Percentiles rank a stretch among this genome's conserved stretches.
phyloP scores from a whole-genome alignment of 2,113 vertebrate genomes.

The Nipponia nippon region DNA sequence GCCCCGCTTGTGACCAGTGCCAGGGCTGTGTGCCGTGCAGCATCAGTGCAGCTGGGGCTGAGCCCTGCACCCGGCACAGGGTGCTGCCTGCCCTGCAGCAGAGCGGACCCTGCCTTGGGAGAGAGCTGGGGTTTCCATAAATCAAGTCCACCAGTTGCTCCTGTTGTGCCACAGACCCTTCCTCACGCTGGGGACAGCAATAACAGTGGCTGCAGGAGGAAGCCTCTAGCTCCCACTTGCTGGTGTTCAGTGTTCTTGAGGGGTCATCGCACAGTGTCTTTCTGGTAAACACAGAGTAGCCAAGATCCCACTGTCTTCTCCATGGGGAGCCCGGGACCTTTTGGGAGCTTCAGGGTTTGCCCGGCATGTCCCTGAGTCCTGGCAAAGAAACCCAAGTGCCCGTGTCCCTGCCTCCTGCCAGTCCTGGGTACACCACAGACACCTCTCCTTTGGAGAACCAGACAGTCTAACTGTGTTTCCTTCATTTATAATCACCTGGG shows the following conservation, averaged over 20 bases:
- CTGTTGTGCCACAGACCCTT: not conserved
- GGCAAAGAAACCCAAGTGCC: not conserved
- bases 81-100: not conserved
- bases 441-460: not conserved
- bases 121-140: not conserved
- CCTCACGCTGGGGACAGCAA: not conserved
- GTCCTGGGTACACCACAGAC: rapidly evolving
- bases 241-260: rapidly evolving
- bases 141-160: not conserved
- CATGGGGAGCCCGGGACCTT: not conserved
- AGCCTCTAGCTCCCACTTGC: not conserved
- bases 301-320: not conserved
- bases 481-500: not conserved
- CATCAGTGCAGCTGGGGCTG: not conserved
- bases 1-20: not conserved
- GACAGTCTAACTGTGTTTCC: not conserved
- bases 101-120: not conserved
- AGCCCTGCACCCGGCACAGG: not conserved
- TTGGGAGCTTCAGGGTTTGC: not conserved
- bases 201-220: rapidly evolving
- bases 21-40: rapidly evolving
- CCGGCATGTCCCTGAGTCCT: not conserved
- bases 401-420: not conserved
- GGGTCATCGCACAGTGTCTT: not conserved
- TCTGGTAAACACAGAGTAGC: not conserved